phyloP scores from a whole-genome alignment of 2,797 vertebrate genomes.

The Galagoides demidoff region DNA sequence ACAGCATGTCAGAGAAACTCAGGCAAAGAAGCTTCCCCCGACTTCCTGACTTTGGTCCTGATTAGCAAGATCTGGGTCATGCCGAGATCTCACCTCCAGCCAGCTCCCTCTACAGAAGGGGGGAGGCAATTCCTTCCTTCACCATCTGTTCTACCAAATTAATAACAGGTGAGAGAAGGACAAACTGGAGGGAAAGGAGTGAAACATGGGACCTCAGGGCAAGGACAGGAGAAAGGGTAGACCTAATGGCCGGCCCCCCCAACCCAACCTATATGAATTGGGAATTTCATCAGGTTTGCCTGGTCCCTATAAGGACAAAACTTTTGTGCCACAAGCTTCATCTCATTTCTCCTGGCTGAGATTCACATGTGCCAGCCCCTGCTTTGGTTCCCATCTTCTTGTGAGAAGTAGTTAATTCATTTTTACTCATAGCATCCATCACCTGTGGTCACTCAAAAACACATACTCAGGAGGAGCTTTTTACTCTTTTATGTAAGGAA shows the following conservation, averaged over 20 bases:
- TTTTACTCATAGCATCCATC: not conserved
- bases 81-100: not conserved
- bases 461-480: not conserved
- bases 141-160: not conserved
- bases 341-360: not conserved
- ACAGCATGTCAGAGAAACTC: not conserved
- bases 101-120: not conserved
- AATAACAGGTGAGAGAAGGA: not conserved
- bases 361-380: not conserved
- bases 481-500: not conserved
- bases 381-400: slow-evolving; percentile 5
- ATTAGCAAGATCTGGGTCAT: not conserved
- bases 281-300: not conserved
- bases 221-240: not conserved
- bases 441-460: slow-evolving; percentile 4
- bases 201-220: not conserved
- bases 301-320: not conserved
- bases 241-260: not conserved
- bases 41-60: not conserved
- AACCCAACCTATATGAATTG: rapidly evolving
- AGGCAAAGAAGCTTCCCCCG: not conserved
- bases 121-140: not conserved
- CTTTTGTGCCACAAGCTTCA: not conserved
- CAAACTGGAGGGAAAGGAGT: not conserved
- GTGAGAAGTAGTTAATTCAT: slow-evolving; percentile 59